phyloP scores from a whole-genome alignment of 1,140 invertebrate genomes.

The Arion vulgaris region DNA sequence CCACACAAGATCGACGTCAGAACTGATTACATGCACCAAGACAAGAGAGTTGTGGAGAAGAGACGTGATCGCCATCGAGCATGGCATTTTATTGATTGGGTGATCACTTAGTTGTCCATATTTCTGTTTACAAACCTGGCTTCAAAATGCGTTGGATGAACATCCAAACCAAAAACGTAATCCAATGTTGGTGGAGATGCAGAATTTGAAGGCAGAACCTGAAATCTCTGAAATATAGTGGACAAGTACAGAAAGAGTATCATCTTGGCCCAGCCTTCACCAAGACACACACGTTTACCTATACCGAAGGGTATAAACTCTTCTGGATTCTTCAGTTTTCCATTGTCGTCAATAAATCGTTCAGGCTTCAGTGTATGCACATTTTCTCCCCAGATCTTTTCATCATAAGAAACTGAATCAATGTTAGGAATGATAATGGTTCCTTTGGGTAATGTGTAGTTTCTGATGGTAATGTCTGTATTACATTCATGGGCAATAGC shows the following conservation, averaged over 20 bases:
- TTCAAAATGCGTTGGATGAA: background rate
- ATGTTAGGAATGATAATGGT: background rate
- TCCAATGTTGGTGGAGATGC: background rate
- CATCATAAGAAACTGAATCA: background rate
- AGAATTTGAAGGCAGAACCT: slow-evolving; percentile 72
- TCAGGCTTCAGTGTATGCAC: slow-evolving; percentile 81
- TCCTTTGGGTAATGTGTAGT: slow-evolving; percentile 63
- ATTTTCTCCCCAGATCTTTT: slow-evolving; percentile 78
- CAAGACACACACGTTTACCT: slow-evolving; percentile 38
- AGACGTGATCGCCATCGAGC: no score
- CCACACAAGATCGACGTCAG: no score
- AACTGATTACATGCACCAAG: no score
- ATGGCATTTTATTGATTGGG: no score
- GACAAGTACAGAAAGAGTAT: slow-evolving; percentile 47
- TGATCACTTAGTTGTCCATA: background rate
- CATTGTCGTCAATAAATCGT: slow-evolving; percentile 71
- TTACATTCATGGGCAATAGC: background rate
- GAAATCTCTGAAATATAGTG: slow-evolving; percentile 44
- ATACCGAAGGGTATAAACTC: slow-evolving; percentile 39
- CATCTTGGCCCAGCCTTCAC: slow-evolving; percentile 46
- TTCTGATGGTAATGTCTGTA: slow-evolving; percentile 54
- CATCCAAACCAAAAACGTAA: background rate
- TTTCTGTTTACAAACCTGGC: background rate
- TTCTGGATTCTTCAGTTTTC: slow-evolving; percentile 32
- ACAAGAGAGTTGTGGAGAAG: no score